A percentile compares a stretch with the other conserved stretches of the same genome.
These are phyloP conservation scores for Aix galericulata DNA, from an alignment of 2,113 vertebrate species.

Conservation along the genomic window DNA sequence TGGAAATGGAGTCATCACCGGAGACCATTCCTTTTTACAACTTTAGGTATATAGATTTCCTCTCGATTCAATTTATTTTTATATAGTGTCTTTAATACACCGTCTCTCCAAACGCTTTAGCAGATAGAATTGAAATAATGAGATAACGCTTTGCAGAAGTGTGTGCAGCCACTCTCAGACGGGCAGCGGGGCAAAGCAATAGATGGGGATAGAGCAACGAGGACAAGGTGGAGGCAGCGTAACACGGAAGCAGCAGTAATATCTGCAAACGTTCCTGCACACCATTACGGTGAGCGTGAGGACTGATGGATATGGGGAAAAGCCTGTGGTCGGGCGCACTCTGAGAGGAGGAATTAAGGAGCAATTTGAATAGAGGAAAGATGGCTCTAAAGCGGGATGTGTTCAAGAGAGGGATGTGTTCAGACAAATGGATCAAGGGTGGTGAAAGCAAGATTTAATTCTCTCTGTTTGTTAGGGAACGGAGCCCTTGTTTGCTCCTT, in stretches of 20 bases:
- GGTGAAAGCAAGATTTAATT: not conserved
- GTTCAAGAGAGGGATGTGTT: not conserved
- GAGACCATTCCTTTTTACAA: constrained; percentile 66
- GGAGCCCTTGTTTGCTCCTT: not conserved
- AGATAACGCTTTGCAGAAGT: constrained; percentile 67
- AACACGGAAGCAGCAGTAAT: constrained; percentile 22
- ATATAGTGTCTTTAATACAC: constrained; percentile 70
- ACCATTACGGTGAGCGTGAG: constrained; percentile 4
- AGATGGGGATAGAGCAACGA: constrained; percentile 31
- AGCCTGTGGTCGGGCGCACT: not conserved
- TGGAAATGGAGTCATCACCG: constrained; percentile 66
- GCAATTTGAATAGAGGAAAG: constrained; percentile 26
- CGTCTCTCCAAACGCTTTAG: constrained; percentile 67
- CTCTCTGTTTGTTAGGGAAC: not conserved
- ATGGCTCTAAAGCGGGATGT: constrained; percentile 1
- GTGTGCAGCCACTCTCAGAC: constrained; percentile 23
- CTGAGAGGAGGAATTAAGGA: constrained; percentile 44
- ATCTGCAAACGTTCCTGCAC: constrained; percentile 23
- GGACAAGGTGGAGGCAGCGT: not conserved
- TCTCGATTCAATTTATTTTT: constrained; percentile 71
- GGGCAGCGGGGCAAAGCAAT: not conserved
- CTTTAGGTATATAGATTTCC: constrained; percentile 63
- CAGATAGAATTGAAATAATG: constrained; percentile 72
- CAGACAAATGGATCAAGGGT: constrained; percentile 22
- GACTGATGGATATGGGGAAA: constrained; percentile 40